A percentile compares a stretch with the other conserved stretches of the same genome.
Evolutionary conservation across 1,140 invertebrate genomes (phyloP).

Genomic region (Eriosoma lanigerum): DNA sequence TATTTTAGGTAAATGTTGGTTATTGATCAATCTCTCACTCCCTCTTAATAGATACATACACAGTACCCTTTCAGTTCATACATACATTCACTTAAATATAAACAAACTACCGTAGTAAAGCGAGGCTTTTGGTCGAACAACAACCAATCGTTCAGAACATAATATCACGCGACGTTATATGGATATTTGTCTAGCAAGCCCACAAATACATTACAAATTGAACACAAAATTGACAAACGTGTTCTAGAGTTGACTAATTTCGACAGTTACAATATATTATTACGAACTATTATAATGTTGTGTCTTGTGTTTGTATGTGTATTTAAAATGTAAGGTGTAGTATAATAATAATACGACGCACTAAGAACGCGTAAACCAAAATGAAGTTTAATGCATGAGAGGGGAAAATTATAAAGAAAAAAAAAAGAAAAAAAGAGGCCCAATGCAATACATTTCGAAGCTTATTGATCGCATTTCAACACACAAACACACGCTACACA

Average conservation of each 20-base stretch:
- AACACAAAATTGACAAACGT: background rate
- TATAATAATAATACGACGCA: background rate
- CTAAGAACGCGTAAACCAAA: background rate
- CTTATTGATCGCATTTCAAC: slow-evolving; percentile 50
- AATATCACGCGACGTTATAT: no score
- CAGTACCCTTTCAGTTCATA: background rate
- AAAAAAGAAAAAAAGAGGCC: background rate
- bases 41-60: slow-evolving; percentile 16
- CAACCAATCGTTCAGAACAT: no score
- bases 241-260: background rate
- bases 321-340: background rate
- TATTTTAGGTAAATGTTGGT: slow-evolving; percentile 26
- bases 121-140: no score
- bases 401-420: background rate
- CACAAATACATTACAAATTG: background rate
- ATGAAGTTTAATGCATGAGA: background rate
- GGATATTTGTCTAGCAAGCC: no score
- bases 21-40: slow-evolving; percentile 48
- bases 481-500: slow-evolving; percentile 17
- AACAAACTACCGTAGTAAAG: no score
- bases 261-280: no score
- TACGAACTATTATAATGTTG: no score
- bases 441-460: slow-evolving; percentile 27
- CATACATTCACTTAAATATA: background rate
- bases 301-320: no score